Evolutionary conservation across 1,140 invertebrate species (phyloP), one percentile per base, ranked within the genome.

Genomic region (Procambarus clarkii): DNA sequence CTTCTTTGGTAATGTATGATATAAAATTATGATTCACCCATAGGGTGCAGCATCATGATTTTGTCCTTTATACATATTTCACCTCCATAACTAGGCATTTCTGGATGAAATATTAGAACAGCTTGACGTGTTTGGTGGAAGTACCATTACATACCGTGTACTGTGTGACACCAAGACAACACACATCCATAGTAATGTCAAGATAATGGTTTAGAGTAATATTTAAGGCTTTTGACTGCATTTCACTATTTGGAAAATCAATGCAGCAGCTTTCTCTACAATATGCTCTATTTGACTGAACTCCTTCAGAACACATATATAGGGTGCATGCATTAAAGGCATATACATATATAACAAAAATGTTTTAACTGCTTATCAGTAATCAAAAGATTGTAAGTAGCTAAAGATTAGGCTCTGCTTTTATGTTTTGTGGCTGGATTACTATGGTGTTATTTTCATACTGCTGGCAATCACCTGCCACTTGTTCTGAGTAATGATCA

Each of bases 341-440:
- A 54, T 54, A 64, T 18, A 64, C 13, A 58, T 58, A 58, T 58
- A 58, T 13, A 58, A 58, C 13, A 58, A 13, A 13, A 58, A 58
- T 58, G 54, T 13, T 58, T 1, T 64, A 64, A 15, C 60, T 64
- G 60, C 21, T 18, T 1, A 18, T 21, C 60, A 64, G 21, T 4
- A 64, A 13, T 4, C 13, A 58, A 58, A 58, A 48, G 3, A 15
- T 34, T 5, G 46, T 3, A 34, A 58, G 11, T 54, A 8, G 24
- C 34, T 86, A 77, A 58, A 60, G 34, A 77, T 58, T n/a, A 2
- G 85, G 85, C 58, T 86, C 85, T 50, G 76, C 74, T 48, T 88
- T 88, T 7, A 88, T 88, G 79, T 88, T 50, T 46, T 82, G 78
- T 74, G 87, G 85, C 50, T 86, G 60, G 8, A 88, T 81, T n/a